Conservation (phyloP, 2,888 invertebrate genomes). For the Monoplex corrugatus region DNA sequence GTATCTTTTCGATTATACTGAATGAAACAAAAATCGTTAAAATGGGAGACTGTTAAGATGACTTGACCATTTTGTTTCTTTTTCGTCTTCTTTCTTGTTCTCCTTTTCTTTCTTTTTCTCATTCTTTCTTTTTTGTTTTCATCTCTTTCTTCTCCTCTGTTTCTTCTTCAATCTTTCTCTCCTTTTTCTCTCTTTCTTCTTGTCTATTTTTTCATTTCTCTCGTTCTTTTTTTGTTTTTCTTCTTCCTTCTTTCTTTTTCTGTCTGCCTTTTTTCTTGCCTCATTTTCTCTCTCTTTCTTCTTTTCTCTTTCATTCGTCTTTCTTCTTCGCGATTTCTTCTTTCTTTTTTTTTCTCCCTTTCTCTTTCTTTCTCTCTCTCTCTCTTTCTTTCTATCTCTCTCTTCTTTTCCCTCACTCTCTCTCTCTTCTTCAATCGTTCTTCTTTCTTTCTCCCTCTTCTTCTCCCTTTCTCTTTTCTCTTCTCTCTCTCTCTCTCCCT, state of each 20-base stretch:
- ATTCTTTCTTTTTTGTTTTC: not conserved
- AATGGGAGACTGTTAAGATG: too few relatives aligned
- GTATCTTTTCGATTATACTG: too few relatives aligned
- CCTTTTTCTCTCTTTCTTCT: not conserved
- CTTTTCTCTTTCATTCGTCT: too few relatives aligned
- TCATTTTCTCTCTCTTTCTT: not conserved
- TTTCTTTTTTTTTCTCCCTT: not conserved
- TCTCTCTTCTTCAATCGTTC: not conserved
- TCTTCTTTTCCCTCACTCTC: too few relatives aligned
- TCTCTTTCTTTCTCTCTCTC: not conserved
- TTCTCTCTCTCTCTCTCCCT: not conserved
- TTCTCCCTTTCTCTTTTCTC: not conserved
- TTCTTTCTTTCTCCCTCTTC: not conserved
- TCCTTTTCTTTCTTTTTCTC: too few relatives aligned
- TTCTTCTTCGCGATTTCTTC: too few relatives aligned
- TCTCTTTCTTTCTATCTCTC: too few relatives aligned
- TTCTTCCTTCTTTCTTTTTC: not conserved
- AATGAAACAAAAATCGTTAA: too few relatives aligned
- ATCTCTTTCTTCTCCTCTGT: not conserved
- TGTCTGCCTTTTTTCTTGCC: too few relatives aligned
- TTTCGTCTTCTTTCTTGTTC: too few relatives aligned
- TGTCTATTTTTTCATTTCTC: not conserved
- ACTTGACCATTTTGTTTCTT: too few relatives aligned
- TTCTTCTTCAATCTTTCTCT: not conserved
- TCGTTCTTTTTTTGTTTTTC: not conserved